Conservation (phyloP, 2,797 vertebrate genomes). For the Pogoniulus pusillus region DNA sequence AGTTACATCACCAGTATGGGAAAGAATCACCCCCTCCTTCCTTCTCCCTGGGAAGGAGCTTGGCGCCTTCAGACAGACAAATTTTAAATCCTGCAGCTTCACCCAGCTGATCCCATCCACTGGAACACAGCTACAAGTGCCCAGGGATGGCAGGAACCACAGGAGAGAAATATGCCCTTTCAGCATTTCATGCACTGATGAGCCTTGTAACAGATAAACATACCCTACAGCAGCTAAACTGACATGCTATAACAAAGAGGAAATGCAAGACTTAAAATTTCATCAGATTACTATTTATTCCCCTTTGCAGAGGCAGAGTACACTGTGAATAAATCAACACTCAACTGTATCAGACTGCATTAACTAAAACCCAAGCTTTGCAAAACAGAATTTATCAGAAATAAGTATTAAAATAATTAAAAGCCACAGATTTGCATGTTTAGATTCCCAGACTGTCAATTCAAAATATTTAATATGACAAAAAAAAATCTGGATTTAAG, state of each 20-base stretch:
- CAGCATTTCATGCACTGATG: conserved; percentile 85
- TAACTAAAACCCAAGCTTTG: conserved; percentile 28
- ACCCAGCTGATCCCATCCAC: conserved; percentile 82
- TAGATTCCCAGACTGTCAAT: not conserved
- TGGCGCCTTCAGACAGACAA: conserved; percentile 61
- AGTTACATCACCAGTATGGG: conserved; percentile 76
- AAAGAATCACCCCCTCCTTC: conserved; percentile 41
- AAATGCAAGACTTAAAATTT: conserved; percentile 71
- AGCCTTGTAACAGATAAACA: conserved; percentile 86
- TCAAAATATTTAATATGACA: not conserved
- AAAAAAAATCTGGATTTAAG: not conserved
- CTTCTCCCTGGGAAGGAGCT: conserved; percentile 17
- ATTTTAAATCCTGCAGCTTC: conserved; percentile 69
- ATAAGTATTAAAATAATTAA: not conserved
- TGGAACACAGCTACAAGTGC: conserved; percentile 75
- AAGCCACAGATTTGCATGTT: conserved; percentile 1
- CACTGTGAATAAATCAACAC: conserved; percentile 48
- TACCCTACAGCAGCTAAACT: conserved; percentile 85
- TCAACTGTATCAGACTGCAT: conserved; percentile 7
- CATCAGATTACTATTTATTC: conserved; percentile 64
- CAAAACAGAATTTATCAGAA: conserved; percentile 30
- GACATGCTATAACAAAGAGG: conserved; percentile 79
- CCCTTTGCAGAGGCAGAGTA: conserved; percentile 35
- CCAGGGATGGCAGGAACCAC: conserved; percentile 64
- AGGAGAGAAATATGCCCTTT: conserved; percentile 82